Evolutionary conservation across 2,113 vertebrate species (phyloP).

Genomic region (Ammospiza nelsoni): DNA sequence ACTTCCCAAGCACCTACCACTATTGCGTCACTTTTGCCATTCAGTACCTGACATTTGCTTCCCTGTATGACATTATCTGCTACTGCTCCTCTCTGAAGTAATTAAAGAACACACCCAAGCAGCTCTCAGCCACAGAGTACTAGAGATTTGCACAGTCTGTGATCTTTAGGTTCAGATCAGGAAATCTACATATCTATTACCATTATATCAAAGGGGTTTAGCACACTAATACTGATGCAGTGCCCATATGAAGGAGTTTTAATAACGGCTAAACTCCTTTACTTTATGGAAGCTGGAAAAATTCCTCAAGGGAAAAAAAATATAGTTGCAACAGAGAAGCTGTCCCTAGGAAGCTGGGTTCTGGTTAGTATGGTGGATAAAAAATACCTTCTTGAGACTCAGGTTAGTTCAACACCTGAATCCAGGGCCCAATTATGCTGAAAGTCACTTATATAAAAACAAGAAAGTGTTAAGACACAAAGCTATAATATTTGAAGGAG

Average conservation of each 20-base stretch:
- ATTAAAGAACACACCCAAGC: background rate
- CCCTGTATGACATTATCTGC: rapidly evolving
- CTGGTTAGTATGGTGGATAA: background rate
- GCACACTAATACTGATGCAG: background rate
- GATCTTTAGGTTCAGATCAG: background rate
- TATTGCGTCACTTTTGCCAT: background rate
- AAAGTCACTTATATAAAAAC: background rate
- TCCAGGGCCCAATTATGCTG: background rate
- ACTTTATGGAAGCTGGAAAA: background rate
- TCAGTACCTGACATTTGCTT: background rate
- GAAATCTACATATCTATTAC: background rate
- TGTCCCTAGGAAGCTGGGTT: background rate
- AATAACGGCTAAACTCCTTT: background rate
- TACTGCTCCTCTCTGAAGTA: background rate
- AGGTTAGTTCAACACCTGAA: background rate
- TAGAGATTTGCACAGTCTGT: background rate
- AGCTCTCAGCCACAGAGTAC: background rate
- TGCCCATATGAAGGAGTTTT: background rate
- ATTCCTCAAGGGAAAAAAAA: background rate
- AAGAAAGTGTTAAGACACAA: background rate
- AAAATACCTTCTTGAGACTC: background rate
- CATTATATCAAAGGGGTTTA: background rate
- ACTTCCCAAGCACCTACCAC: background rate
- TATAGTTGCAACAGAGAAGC: background rate
- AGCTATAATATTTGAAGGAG: background rate